These are phyloP conservation scores for Micromussa lordhowensis DNA, from an alignment of 92 coral and sea anemone species.

Conservation along the genomic window DNA sequence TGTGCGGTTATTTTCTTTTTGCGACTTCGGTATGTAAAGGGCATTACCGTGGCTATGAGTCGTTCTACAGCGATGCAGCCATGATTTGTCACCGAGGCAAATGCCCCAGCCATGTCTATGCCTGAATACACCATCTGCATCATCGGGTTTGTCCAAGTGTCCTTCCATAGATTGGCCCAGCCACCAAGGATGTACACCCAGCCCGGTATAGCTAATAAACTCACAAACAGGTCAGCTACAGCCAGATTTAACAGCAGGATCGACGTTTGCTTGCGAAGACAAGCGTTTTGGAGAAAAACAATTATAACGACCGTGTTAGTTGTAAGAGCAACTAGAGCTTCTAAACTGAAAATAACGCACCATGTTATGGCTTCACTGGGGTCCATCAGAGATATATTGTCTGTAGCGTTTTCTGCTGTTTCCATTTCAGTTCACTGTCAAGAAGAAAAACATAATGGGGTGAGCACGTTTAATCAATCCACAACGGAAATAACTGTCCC, in stretches of 20 bases:
- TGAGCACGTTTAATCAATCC: neutral
- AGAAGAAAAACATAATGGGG: neutral
- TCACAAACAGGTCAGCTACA: constrained; percentile 30
- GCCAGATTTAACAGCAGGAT: constrained; percentile 32
- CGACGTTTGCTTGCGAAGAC: constrained; percentile 13
- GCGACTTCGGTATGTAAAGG: constrained; percentile 17
- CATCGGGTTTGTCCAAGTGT: neutral
- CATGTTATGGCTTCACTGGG: constrained; percentile 20
- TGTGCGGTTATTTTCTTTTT: constrained; percentile 12
- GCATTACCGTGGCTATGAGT: constrained; percentile 32
- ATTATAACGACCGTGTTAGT: constrained; percentile 2
- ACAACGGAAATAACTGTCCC: neutral
- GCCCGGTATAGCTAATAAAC: neutral
- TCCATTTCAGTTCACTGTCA: constrained; percentile 23
- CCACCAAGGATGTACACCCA: constrained; percentile 38
- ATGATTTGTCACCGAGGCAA: constrained; percentile 43
- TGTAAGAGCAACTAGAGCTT: constrained; percentile 3
- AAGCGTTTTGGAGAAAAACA: neutral
- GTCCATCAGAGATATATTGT: neutral
- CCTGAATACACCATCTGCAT: neutral
- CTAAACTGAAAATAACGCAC: constrained; percentile 32
- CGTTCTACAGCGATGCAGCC: constrained; percentile 54
- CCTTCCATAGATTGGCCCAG: neutral
- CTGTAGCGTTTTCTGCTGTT: constrained; percentile 8
- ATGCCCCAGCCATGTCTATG: constrained; percentile 23